Evolutionary conservation across 2,888 invertebrate genomes (phyloP).

Genomic region (Galerucella pusilla): DNA sequence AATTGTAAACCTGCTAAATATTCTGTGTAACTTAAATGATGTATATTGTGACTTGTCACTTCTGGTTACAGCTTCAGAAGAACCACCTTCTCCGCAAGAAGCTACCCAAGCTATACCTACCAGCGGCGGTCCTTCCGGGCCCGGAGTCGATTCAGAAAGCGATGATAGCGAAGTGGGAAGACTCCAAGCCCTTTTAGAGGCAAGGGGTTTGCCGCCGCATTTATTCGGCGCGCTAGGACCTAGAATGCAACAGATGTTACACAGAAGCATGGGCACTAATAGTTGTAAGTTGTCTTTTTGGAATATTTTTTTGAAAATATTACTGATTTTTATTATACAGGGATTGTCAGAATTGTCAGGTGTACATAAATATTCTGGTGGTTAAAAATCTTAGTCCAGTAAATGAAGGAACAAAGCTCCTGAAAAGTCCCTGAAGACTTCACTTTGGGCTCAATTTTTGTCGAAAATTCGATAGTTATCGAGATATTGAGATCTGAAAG

Average conservation of each 20-base stretch:
- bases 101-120: conserved; percentile 61
- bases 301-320: conserved; percentile 18
- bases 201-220: conserved; percentile 95
- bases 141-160: conserved; percentile 73
- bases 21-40: conserved; percentile 33
- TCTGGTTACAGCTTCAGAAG: conserved; percentile 59
- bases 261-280: conserved; percentile 92
- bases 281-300: conserved; percentile 68
- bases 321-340: too few species aligned
- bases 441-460: too few species aligned
- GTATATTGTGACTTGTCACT: conserved; percentile 34
- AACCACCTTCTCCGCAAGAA: conserved; percentile 63
- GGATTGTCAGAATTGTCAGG: too few species aligned
- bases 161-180: conserved; percentile 97
- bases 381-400: too few species aligned
- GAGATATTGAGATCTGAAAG: too few species aligned
- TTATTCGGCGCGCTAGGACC: conserved; percentile 95
- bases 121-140: conserved; percentile 59
- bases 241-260: conserved; percentile 94
- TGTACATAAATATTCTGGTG: too few species aligned
- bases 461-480: too few species aligned
- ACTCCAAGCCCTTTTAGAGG: conserved; percentile 93
- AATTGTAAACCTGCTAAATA: conserved; percentile 34
- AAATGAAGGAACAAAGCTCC: too few species aligned
- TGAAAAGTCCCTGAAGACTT: too few species aligned